A percentile compares a stretch with the other conserved stretches of the same genome.
Evolutionary conservation across 2,113 vertebrate species (phyloP).

Genomic region (Muntiacus reevesi): DNA sequence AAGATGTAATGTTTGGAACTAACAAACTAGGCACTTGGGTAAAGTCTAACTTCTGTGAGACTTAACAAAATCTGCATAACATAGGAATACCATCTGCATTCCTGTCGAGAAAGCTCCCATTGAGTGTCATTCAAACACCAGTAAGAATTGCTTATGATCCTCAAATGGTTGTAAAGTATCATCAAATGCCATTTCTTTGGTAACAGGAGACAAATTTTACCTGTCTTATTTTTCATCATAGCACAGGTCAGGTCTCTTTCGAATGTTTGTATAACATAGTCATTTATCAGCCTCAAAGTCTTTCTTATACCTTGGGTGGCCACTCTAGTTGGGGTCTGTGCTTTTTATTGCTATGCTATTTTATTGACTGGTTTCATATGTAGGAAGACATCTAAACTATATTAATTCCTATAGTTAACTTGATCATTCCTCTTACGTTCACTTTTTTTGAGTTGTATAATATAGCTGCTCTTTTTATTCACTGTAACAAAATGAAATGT

Average conservation of each 20-base stretch:
- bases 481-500: slow-evolving; percentile 10
- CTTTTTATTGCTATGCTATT: not conserved
- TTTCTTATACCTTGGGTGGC: not conserved
- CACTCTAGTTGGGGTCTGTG: not conserved
- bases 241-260: not conserved
- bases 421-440: not conserved
- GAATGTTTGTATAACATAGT: not conserved
- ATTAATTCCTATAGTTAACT: not conserved
- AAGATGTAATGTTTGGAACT: slow-evolving; percentile 34
- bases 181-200: slow-evolving; percentile 22
- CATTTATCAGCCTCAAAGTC: not conserved
- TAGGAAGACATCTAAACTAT: not conserved
- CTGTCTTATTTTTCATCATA: slow-evolving; percentile 29
- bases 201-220: slow-evolving; percentile 17
- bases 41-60: slow-evolving; percentile 56
- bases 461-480: slow-evolving; percentile 44
- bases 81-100: slow-evolving; percentile 50
- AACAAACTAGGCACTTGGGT: slow-evolving; percentile 66
- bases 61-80: slow-evolving; percentile 62
- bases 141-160: slow-evolving; percentile 16
- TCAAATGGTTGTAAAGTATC: slow-evolving; percentile 26
- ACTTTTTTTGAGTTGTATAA: not conserved
- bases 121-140: slow-evolving; percentile 31
- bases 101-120: slow-evolving; percentile 17
- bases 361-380: not conserved